Evolutionary conservation across 2,888 invertebrate species (phyloP).

Genomic region (Germaria angustata): DNA sequence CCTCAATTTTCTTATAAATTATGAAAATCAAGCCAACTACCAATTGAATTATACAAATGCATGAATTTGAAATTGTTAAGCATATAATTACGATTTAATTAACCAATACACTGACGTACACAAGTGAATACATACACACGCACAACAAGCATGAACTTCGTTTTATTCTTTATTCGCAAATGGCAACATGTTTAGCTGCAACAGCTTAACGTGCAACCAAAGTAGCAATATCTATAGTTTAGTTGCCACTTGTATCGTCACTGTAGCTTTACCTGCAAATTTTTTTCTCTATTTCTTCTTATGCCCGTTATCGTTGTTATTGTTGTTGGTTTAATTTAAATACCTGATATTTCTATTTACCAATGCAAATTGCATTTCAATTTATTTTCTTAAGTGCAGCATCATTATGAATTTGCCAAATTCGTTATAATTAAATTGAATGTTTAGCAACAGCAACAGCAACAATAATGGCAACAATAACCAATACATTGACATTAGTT

Average conservation of each 20-base stretch:
- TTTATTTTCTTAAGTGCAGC: slow-evolving; percentile 53
- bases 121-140: background rate
- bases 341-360: slow-evolving; percentile 43
- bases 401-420: slow-evolving; percentile 56
- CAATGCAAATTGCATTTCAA: slow-evolving; percentile 53
- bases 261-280: slow-evolving; percentile 44
- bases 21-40: slow-evolving; percentile 42
- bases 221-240: slow-evolving; percentile 23
- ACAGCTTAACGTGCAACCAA: background rate
- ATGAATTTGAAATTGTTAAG: slow-evolving; percentile 47
- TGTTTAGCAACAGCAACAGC: background rate
- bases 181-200: slow-evolving; percentile 11
- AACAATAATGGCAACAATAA: background rate
- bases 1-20: slow-evolving; percentile 14
- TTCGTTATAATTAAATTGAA: slow-evolving; percentile 17
- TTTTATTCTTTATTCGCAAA: background rate
- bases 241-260: slow-evolving; percentile 39
- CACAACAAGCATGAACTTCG: background rate
- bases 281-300: background rate
- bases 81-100: slow-evolving; percentile 62
- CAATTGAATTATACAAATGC: slow-evolving; percentile 53
- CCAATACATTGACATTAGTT: too few relatives aligned
- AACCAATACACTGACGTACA: slow-evolving; percentile 51
- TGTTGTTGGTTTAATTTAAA: background rate
- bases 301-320: background rate